A percentile compares a stretch with the other conserved stretches of the same genome.
phyloP scores from a whole-genome alignment of 1,140 invertebrate species.

The Lanistes nyassanus region DNA sequence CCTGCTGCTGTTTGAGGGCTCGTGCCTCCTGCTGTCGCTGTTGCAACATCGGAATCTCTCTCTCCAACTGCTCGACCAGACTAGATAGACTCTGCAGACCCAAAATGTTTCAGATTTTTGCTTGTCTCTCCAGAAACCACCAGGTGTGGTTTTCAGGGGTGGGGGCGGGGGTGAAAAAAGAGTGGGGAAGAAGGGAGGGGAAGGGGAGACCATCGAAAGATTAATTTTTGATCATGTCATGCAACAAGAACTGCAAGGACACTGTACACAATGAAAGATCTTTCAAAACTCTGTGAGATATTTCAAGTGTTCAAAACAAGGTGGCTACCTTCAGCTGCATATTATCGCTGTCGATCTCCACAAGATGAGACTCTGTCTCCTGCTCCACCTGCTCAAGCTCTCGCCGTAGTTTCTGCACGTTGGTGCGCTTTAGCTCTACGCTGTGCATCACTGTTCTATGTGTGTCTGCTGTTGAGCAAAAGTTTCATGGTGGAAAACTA shows the following conservation, averaged over 20 bases:
- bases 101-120: neutral
- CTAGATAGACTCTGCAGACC: constrained; percentile 47
- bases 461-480: constrained; percentile 69
- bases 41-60: constrained; percentile 32
- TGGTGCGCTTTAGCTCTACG: constrained; percentile 80
- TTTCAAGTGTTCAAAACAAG: neutral
- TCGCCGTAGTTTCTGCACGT: constrained; percentile 77
- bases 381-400: constrained; percentile 77
- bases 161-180: too few species aligned
- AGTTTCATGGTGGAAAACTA: too few species aligned
- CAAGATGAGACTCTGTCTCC: constrained; percentile 78
- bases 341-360: constrained; percentile 87
- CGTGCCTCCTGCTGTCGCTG: constrained; percentile 37
- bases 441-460: constrained; percentile 78
- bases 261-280: neutral
- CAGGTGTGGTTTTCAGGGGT: too few species aligned
- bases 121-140: too few species aligned
- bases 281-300: neutral
- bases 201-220: too few species aligned
- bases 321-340: constrained; percentile 71
- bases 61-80: constrained; percentile 42
- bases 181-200: too few species aligned
- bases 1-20: constrained; percentile 31
- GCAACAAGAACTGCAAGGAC: too few species aligned
- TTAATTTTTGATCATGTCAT: too few species aligned